Evolutionary conservation across 2,888 invertebrate genomes (phyloP).

Genomic region (Oegoconia quadripuncta): DNA sequence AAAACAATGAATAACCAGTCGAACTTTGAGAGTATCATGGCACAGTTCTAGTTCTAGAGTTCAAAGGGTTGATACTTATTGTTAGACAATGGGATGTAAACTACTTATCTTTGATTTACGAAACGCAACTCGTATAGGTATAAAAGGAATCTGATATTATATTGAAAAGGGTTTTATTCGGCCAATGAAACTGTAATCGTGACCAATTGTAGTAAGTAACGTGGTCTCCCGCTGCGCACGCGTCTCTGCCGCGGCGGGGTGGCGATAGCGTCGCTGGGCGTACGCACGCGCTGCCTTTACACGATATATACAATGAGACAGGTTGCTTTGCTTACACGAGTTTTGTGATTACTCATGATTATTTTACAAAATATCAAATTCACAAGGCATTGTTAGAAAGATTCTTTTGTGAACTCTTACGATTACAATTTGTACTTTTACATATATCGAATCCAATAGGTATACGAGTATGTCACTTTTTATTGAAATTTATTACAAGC

Average conservation of each 20-base stretch:
- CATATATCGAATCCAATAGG: too few relatives aligned
- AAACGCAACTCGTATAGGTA: not conserved
- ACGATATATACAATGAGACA: slow-evolving; percentile 22
- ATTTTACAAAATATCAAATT: slow-evolving; percentile 11
- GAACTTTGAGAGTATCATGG: not conserved
- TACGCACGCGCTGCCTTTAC: slow-evolving; percentile 25
- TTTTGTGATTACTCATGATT: slow-evolving; percentile 8
- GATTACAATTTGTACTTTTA: too few relatives aligned
- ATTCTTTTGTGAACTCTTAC: too few relatives aligned
- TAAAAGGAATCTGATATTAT: not conserved
- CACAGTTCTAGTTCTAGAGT: not conserved
- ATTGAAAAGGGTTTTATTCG: slow-evolving; percentile 42
- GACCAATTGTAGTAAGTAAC: slow-evolving; percentile 64
- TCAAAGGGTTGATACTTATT: not conserved
- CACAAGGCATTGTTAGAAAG: too few relatives aligned
- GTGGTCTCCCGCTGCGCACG: slow-evolving; percentile 47
- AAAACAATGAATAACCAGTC: too few relatives aligned
- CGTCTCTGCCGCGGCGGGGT: slow-evolving; percentile 56
- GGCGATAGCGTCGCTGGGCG: slow-evolving; percentile 34
- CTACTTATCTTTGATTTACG: not conserved
- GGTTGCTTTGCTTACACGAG: slow-evolving; percentile 12
- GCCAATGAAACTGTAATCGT: slow-evolving; percentile 61
- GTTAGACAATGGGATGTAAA: not conserved
- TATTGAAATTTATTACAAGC: too few relatives aligned
- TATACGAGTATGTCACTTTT: too few relatives aligned